Conservation (phyloP, 2,113 vertebrate species). For the Gopherus evgoodei region DNA sequence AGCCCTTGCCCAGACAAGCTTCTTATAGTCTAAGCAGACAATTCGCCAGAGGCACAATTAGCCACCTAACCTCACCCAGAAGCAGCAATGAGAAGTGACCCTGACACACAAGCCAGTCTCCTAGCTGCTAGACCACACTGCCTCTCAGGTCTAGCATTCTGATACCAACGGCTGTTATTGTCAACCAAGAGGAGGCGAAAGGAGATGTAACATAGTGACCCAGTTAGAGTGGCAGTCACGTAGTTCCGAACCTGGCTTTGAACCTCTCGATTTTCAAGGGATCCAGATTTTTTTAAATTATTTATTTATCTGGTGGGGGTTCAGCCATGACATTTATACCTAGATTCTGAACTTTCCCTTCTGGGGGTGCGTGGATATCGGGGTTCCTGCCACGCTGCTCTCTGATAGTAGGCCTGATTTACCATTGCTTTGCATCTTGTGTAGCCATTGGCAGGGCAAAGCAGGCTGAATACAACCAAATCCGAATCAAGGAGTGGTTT, state of each 20-base stretch:
- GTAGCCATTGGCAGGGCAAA: not conserved
- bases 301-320: not conserved
- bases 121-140: not conserved
- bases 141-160: not conserved
- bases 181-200: not conserved
- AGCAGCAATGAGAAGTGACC: not conserved
- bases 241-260: not conserved
- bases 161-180: not conserved
- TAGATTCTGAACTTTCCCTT: not conserved
- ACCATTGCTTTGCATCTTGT: not conserved
- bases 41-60: not conserved
- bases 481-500: not conserved
- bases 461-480: not conserved
- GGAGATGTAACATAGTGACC: not conserved
- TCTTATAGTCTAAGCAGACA: not conserved
- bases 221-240: not conserved
- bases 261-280: not conserved
- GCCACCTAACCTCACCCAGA: not conserved
- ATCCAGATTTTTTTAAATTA: not conserved
- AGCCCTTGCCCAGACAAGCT: not conserved
- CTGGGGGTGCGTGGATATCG: not conserved
- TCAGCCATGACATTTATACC: not conserved
- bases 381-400: not conserved
- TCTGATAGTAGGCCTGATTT: rapidly evolving
- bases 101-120: not conserved